Evolutionary conservation across 2,113 vertebrate genomes (phyloP), one percentile per base, ranked within the genome.

Genomic region (Dasyprocta punctata): DNA sequence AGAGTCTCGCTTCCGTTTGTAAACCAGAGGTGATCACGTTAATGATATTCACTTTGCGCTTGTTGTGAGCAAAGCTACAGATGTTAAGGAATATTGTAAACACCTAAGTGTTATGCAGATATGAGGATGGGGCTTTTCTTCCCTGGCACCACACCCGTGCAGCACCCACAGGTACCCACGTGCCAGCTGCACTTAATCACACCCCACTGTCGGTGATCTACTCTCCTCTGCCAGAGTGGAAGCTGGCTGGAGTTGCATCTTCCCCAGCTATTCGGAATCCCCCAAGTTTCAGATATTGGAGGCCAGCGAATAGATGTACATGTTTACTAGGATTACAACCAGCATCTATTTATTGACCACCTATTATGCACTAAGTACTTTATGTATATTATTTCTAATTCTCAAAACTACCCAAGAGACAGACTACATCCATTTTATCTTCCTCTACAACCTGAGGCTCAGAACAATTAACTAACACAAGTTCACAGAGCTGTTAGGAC

Each of bases 51-150:
- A 83, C 65, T 49, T 95, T 22, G 13, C 1, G 1, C 80, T 87
- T 83, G 65, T 92, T 83, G 30, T 13, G 77, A 87, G 73, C 84
- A 89, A 80, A 92, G 87, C 89, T 78, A 92, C 22, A 95, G 73
- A 61, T 52, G 80, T 94, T 86, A 82, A 94, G 86, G 73, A 82
- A 81, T 84, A 71, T 67, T 78, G 44, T 89, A 86, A 93, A 83
- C 65, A 89, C 65, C 52, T 47, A 90, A 85, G 54, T 63, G 65
- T 77, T 90, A 71, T 36, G 10, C 19, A 60, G 65, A 83, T 26
- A 5, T 54, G 67, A 92, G 61, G 47, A 58, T 84, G 88, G 61
- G 58, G 44, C 60, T 96, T 86, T 52, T 92, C 63, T 91, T 85
- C 61, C 38, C 47, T 58, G 90, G 78, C 73, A 83, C 33, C 56